Percentiles rank a stretch among this genome's conserved stretches.
Evolutionary conservation across 2,113 vertebrate species (phyloP).

Genomic region (Pteruthius melanotis): DNA sequence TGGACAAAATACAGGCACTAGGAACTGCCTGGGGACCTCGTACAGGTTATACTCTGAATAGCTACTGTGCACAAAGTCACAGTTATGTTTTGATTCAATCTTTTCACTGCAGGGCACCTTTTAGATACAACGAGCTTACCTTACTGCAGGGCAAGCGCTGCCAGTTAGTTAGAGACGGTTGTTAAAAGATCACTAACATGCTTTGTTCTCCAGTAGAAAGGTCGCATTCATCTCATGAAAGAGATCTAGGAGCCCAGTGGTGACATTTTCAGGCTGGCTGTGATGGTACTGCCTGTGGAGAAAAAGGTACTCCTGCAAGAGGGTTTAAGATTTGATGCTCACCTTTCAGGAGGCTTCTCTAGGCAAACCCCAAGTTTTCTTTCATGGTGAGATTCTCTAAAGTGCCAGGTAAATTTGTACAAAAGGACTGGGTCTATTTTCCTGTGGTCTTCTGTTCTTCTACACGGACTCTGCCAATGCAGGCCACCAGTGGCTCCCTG

Average conservation of each 20-base stretch:
- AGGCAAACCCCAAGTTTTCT: not conserved
- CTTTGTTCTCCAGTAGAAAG: not conserved
- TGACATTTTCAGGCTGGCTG: not conserved
- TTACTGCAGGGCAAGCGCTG: not conserved
- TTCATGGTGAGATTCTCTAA: not conserved
- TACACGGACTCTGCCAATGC: accelerated
- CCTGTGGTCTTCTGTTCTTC: not conserved
- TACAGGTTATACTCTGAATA: not conserved
- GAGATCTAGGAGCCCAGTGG: not conserved
- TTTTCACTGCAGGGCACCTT: not conserved
- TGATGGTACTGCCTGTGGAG: not conserved
- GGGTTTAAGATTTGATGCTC: not conserved
- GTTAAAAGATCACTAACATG: not conserved
- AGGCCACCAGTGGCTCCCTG: not conserved
- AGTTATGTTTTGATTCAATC: not conserved
- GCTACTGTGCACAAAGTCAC: not conserved
- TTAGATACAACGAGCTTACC: not conserved
- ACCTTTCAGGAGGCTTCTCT: not conserved
- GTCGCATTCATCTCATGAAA: not conserved
- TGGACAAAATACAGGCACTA: not conserved
- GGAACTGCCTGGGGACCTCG: not conserved
- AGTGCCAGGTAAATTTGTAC: not conserved
- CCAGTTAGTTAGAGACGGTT: not conserved
- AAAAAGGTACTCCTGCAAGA: not conserved
- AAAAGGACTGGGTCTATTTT: not conserved